A percentile compares a stretch with the other conserved stretches of the same genome.
Conservation (phyloP, 2,113 vertebrate species). For the Falco punctatus region DNA sequence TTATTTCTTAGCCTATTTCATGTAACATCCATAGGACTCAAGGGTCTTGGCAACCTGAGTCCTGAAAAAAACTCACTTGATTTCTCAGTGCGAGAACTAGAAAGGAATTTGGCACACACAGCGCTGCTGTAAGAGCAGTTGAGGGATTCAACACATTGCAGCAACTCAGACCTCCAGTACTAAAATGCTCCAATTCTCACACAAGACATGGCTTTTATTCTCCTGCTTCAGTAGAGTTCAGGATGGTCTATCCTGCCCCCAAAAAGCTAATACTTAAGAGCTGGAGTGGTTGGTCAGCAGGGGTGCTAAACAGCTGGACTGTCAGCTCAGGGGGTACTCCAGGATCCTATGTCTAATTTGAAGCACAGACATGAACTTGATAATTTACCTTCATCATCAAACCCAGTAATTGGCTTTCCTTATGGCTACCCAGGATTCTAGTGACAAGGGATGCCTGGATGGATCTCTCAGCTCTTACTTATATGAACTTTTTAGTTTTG, state of each 20-base stretch:
- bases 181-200: neutral
- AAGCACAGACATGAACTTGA: neutral
- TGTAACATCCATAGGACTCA: neutral
- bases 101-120: neutral
- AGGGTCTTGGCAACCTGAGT: neutral
- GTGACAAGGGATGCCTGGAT: neutral
- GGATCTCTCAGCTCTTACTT: neutral
- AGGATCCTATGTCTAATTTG: rapidly evolving
- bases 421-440: neutral
- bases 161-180: neutral
- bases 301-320: neutral
- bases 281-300: neutral
- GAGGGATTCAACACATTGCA: neutral
- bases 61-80: neutral
- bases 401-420: neutral
- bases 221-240: neutral
- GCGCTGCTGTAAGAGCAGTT: neutral
- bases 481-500: neutral
- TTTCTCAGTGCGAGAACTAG: neutral
- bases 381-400: neutral
- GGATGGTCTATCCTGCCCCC: neutral
- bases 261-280: neutral
- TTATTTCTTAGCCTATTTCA: neutral
- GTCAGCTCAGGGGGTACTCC: neutral
- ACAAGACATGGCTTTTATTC: neutral